Percentiles rank a stretch among this genome's conserved stretches.
Conservation (phyloP, 2,888 invertebrate species). For the Scaptomyza polygonia region DNA sequence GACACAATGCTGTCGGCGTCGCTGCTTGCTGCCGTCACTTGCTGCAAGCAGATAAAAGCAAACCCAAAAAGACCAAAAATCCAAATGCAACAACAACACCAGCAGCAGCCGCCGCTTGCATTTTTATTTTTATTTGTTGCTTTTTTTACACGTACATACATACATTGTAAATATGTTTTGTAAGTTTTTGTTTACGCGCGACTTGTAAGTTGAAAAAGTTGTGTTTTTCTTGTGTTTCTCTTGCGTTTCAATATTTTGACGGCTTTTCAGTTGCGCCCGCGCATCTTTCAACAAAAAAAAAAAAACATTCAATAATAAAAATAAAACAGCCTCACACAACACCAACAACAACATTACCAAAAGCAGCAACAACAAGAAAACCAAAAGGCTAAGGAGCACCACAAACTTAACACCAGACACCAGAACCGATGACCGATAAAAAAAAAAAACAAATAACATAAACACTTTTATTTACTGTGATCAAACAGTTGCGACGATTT, state of each 20-base stretch:
- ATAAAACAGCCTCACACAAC: constrained; percentile 9
- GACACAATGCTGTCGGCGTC: constrained; percentile 51
- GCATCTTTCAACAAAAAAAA: constrained; percentile 52
- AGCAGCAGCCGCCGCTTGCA: constrained; percentile 29
- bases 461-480: constrained; percentile 17
- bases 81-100: constrained; percentile 25
- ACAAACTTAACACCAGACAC: constrained; percentile 45
- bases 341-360: constrained; percentile 8
- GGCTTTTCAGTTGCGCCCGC: constrained; percentile 67
- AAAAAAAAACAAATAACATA: constrained; percentile 19
- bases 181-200: constrained; percentile 47
- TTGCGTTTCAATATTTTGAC: constrained; percentile 45
- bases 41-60: constrained; percentile 39
- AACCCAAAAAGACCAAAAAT: constrained; percentile 22
- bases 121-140: constrained; percentile 26
- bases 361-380: neutral
- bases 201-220: constrained; percentile 11
- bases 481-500: constrained; percentile 11
- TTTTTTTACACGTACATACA: constrained; percentile 10
- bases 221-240: constrained; percentile 12
- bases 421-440: constrained; percentile 38
- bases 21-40: constrained; percentile 36
- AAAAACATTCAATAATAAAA: constrained; percentile 16
- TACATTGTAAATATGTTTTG: constrained; percentile 3
- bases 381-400: constrained; percentile 35